Base-by-base conservation (phyloP, 2,797 vertebrate genomes). In the Malurus splendens region DNA sequence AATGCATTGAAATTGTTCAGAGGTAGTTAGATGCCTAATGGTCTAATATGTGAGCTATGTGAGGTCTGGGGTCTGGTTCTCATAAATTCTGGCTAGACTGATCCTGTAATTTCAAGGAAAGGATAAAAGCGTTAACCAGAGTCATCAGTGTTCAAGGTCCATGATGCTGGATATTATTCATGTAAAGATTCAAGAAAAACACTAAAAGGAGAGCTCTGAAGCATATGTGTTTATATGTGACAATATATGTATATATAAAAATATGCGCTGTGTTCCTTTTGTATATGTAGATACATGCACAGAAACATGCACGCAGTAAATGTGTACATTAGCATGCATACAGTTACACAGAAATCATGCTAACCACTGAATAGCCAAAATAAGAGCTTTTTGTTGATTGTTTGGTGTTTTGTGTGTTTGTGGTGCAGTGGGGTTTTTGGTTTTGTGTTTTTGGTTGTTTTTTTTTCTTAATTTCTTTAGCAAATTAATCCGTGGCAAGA, bases 21-120 rank as follows among this genome's bases (percentile, higher is more conserved):
- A 97, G 98, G 97, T 98, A 98, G 97, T 98, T 98, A 98, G 97
- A 98, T 98, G 97, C 97, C 97, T 98, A 98, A 98, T 98, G 98
- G 97, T 97, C 97, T 98, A 97, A 98, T 97, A 97, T 98, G 97
- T 97, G 96, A 98, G 97, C 98, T 97, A 97, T 97, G 97, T 97
- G 97, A 97, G 97, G 97, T 98, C 97, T 97, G 94, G 96, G 97
- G 97, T 98, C 97, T 97, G 95, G 96, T 98, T 98, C 97, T 98
- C 97, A 98, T 97, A 98, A 98, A 97, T 98, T 97, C 97, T 97
- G 97, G 97, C 97, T 97, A 98, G 97, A 97, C 97, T 97, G 97
- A 98, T 98, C 97, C 97, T 98, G 97, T 98, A 98, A 98, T 98
- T 98, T 97, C 97, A 97, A 97, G 97, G 93, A 96, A 97, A 96